phyloP scores from a whole-genome alignment of 1,140 invertebrate genomes.

The Formica selysi region DNA sequence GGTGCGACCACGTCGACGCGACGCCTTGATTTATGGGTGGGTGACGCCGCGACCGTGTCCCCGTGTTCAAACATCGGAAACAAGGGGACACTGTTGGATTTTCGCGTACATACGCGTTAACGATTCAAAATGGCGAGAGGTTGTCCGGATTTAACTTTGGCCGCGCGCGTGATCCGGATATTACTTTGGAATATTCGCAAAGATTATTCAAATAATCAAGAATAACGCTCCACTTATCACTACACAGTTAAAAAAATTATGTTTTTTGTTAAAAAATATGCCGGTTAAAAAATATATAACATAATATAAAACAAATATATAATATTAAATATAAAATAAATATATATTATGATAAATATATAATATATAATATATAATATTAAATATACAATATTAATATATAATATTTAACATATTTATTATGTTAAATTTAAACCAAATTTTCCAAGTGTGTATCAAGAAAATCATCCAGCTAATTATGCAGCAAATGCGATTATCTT shows the following conservation, averaged over 20 bases:
- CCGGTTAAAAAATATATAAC: too few relatives aligned
- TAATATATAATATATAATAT: too few relatives aligned
- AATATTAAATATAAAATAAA: too few relatives aligned
- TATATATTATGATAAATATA: too few relatives aligned
- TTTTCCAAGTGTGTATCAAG: not conserved
- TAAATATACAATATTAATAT: too few relatives aligned
- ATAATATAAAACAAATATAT: too few relatives aligned
- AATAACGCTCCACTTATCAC: not conserved
- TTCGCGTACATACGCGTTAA: constrained; percentile 58
- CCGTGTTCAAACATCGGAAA: constrained; percentile 67
- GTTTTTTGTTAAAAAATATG: too few relatives aligned
- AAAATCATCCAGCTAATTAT: constrained; percentile 1
- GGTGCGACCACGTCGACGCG: not conserved
- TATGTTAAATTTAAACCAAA: too few relatives aligned
- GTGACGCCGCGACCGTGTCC: not conserved
- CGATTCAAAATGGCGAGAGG: constrained; percentile 47
- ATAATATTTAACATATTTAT: too few relatives aligned
- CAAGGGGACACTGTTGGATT: constrained; percentile 57
- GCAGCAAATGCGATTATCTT: not conserved
- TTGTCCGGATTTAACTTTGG: not conserved
- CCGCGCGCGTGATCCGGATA: not conserved
- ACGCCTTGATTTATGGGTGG: constrained; percentile 48
- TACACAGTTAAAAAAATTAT: too few relatives aligned
- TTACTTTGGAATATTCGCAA: constrained; percentile 21
- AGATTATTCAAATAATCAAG: constrained; percentile 19